Evolutionary conservation across 1,140 invertebrate genomes (phyloP).

Genomic region (Metopolophium dirhodum): DNA sequence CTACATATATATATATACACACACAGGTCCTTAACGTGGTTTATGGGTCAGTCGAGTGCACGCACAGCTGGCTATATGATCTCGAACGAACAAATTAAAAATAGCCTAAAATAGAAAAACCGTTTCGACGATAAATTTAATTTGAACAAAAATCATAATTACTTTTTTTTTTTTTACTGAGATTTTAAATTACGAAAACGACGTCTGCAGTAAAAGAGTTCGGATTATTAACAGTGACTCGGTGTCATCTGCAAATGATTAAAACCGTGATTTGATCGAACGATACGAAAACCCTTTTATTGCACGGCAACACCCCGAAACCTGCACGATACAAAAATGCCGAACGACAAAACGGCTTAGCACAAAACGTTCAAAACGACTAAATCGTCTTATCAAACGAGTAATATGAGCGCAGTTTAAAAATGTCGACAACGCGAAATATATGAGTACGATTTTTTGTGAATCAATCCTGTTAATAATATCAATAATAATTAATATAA

Average conservation of each 20-base stretch:
- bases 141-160: not conserved
- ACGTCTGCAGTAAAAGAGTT: not conserved
- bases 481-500: no score
- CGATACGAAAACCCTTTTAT: no score
- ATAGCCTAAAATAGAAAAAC: not conserved
- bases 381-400: no score
- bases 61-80: not conserved
- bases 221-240: not conserved
- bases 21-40: not conserved
- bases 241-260: not conserved
- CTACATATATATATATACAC: not conserved
- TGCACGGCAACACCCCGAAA: no score
- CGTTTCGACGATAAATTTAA: not conserved
- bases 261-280: not conserved
- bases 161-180: not conserved
- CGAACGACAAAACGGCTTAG: no score
- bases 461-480: no score
- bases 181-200: not conserved
- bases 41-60: not conserved
- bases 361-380: no score
- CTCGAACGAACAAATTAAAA: not conserved
- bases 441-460: no score
- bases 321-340: no score
- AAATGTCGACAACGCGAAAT: no score
- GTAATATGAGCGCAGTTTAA: no score